Conservation (phyloP, 2,113 vertebrate genomes). For the Amia ocellicauda region DNA sequence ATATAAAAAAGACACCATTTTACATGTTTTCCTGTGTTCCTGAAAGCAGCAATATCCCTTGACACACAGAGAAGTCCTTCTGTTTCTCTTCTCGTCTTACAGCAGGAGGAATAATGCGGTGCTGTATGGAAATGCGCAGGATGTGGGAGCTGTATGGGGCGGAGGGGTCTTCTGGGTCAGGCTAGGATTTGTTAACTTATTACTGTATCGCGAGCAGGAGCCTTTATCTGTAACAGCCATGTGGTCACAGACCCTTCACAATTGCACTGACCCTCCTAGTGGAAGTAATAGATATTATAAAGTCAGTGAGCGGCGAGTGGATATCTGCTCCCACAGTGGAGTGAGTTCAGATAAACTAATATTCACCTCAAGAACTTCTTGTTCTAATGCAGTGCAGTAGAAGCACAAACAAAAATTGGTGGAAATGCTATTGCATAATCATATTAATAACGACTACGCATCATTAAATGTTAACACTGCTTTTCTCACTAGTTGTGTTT, state of each 20-base stretch:
- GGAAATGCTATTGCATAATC: conserved; percentile 7
- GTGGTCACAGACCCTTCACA: conserved; percentile 59
- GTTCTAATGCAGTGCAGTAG: conserved; percentile 12
- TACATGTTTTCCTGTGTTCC: too few species aligned
- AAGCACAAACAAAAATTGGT: background rate
- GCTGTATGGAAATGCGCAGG: conserved; percentile 62
- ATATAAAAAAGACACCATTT: too few species aligned
- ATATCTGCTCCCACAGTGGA: conserved; percentile 48
- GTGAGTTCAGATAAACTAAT: conserved; percentile 40
- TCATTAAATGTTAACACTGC: too few species aligned
- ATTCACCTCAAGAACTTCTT: conserved; percentile 56
- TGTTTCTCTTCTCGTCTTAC: conserved; percentile 38
- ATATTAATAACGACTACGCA: too few species aligned
- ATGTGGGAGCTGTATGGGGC: conserved; percentile 35
- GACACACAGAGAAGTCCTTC: too few species aligned
- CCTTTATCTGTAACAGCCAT: conserved; percentile 71
- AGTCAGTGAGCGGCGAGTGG: conserved; percentile 56
- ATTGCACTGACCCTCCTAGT: conserved; percentile 66
- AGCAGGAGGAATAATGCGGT: conserved; percentile 59
- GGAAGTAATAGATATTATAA: conserved; percentile 76
- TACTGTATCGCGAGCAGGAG: conserved; percentile 64
- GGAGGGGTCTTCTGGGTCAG: conserved; percentile 64
- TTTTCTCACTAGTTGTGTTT: too few species aligned
- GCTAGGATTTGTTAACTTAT: conserved; percentile 73
- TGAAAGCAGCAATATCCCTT: too few species aligned